These are phyloP conservation scores for Mesocentrotus franciscanus DNA, from an alignment of 53 echinoderm and acorn worm genomes.

Conservation along the genomic window DNA sequence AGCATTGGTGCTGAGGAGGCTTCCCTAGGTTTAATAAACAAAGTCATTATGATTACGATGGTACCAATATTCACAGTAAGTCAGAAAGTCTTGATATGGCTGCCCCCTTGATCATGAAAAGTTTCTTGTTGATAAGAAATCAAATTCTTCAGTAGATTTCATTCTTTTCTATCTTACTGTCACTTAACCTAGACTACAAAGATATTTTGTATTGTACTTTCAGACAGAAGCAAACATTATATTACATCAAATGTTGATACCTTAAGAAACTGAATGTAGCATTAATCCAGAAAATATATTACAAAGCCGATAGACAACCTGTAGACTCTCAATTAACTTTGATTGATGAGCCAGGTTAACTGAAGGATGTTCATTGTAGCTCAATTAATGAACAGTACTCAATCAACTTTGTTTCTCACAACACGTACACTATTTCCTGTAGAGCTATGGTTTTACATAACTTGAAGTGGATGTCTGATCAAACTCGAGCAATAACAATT, in stretches of 20 bases:
- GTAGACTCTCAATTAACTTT: background rate
- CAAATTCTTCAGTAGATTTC: background rate
- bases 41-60: no score
- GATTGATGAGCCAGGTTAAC: background rate
- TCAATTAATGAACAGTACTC: background rate
- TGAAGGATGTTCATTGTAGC: background rate
- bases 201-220: background rate
- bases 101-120: background rate
- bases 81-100: background rate
- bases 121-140: background rate
- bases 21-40: no score
- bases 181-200: background rate
- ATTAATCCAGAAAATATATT: background rate
- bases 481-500: background rate
- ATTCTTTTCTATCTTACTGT: background rate
- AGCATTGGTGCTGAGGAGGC: no score
- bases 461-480: background rate
- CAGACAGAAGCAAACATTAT: background rate
- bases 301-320: background rate
- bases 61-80: background rate
- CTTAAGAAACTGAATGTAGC: background rate
- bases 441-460: background rate
- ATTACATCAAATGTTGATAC: background rate
- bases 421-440: background rate
- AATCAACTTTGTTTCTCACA: background rate